Evolutionary conservation across 2,797 vertebrate species (phyloP), one percentile per base, ranked within the genome.

Genomic region (Chelidonichthys spinosus): DNA sequence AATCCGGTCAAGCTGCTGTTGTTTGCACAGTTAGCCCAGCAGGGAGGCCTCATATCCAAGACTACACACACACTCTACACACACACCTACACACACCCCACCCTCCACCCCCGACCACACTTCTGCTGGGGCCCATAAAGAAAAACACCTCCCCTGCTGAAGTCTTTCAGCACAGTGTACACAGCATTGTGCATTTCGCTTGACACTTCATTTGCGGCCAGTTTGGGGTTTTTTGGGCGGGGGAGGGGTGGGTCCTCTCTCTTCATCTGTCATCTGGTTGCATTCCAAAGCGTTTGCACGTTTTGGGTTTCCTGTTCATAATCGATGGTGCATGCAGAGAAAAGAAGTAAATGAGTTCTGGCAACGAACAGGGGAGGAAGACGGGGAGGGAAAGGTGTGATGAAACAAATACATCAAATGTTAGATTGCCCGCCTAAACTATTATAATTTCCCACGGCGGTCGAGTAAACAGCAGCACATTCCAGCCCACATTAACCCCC

Each of bases 201-300:
- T 94, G 90, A 94, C 94, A 95, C 94, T 89, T 95, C 89, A 94
- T 95, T 95, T 92, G 88, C 69, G 18, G 82, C 73, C 35, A 10
- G 44, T 17, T 59, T 76, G 25, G 25, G 52, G 52, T 7, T 85
- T 67, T 81, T 69, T 73, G 46, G 4, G 13, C 65, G 10, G 1
- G 5, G 40, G 40, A 10, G 10, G 25, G 52, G 32, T 53, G 0
- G 74, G 50, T 69, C 61, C 46, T 74, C 25, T 65, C n/a, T 75
- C 66, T 53, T 74, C 43, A 78, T 55, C 59, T 79, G 81, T 92
- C 91, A 90, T 93, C 84, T 92, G 92, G 91, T 89, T 77, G 74
- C 86, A 90, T 92, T 94, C 91, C 91, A 87, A 36, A 74, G 74
- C 90, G 84, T 89, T 69, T 84, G 82, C 74, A 87, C 74, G 83